A percentile compares a stretch with the other conserved stretches of the same genome.
phyloP scores from a whole-genome alignment of 2,888 invertebrate species.

The Parasteatoda lunata region DNA sequence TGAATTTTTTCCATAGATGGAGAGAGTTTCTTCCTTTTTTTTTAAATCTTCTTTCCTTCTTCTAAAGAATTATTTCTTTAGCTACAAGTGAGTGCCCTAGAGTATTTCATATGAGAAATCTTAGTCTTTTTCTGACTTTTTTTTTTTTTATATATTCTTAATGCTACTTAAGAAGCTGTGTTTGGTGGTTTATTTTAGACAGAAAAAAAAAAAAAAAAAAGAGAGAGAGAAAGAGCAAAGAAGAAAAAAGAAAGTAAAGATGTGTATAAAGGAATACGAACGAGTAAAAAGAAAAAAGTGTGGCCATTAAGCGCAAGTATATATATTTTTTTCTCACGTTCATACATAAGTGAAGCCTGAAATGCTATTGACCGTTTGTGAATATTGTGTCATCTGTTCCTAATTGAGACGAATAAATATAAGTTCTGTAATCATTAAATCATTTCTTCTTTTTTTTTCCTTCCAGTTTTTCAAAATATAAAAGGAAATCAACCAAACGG shows the following conservation, averaged over 20 bases:
- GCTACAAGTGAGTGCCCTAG: slow-evolving; percentile 56
- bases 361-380: slow-evolving; percentile 64
- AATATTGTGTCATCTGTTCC: slow-evolving; percentile 68
- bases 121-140: slow-evolving; percentile 18
- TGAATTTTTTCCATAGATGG: slow-evolving; percentile 18
- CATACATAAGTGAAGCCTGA: slow-evolving; percentile 49
- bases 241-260: slow-evolving; percentile 25
- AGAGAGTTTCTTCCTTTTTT: background rate
- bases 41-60: slow-evolving; percentile 15
- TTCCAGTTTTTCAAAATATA: background rate
- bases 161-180: slow-evolving; percentile 66
- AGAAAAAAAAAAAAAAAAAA: slow-evolving; percentile 27
- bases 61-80: slow-evolving; percentile 48
- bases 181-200: slow-evolving; percentile 56
- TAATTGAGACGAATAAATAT: slow-evolving; percentile 43
- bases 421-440: slow-evolving; percentile 56
- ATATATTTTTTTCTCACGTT: slow-evolving; percentile 60
- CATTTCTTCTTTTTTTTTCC: slow-evolving; percentile 44
- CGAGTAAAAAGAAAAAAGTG: slow-evolving; percentile 20
- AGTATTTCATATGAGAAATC: slow-evolving; percentile 64
- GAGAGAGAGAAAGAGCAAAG: too few species aligned
- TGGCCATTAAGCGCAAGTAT: slow-evolving; percentile 53
- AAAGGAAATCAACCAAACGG: slow-evolving; percentile 13
- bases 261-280: slow-evolving; percentile 17
- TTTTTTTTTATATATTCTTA: slow-evolving; percentile 34